A percentile compares a stretch with the other conserved stretches of the same genome.
Conservation (phyloP, 1,140 invertebrate genomes). For the Pseudomyrmex cubaensis region DNA sequence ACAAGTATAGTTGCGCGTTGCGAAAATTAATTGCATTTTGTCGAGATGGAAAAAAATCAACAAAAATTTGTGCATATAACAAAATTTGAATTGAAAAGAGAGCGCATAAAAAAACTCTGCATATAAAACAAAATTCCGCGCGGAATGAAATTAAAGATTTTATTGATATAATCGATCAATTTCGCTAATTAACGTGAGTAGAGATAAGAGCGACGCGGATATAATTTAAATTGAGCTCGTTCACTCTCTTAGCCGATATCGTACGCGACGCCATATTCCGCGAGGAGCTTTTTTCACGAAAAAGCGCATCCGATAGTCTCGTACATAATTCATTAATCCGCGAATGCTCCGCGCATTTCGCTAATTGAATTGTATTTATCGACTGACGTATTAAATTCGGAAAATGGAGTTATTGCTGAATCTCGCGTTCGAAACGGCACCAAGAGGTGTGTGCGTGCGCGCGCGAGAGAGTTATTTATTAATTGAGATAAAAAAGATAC, state of each 20-base stretch:
- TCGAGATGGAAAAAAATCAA: too few relatives aligned
- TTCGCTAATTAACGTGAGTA: constrained; percentile 28
- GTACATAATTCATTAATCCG: constrained; percentile 53
- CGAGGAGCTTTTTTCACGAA: constrained; percentile 40
- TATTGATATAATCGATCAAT: constrained; percentile 3
- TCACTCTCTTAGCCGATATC: constrained; percentile 4
- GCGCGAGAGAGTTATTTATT: not conserved
- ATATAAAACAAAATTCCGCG: not conserved
- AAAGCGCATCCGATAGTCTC: constrained; percentile 28
- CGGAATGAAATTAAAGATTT: not conserved
- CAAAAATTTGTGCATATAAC: not conserved
- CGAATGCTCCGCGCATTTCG: constrained; percentile 1
- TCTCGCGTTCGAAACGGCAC: not conserved
- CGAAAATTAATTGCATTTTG: not conserved
- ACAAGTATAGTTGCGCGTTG: not conserved
- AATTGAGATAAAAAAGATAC: not conserved
- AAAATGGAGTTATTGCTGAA: constrained; percentile 21
- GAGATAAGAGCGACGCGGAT: constrained; percentile 5
- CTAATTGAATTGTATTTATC: constrained; percentile 58
- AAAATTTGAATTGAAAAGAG: not conserved
- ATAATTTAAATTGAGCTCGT: constrained; percentile 24
- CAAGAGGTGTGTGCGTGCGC: too few relatives aligned
- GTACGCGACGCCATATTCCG: constrained; percentile 16
- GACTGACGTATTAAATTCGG: constrained; percentile 32
- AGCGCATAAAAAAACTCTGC: not conserved